Evolutionary conservation across 2,113 vertebrate species (phyloP), one percentile per base, ranked within the genome.

Genomic region (Sisor rabdophorus): DNA sequence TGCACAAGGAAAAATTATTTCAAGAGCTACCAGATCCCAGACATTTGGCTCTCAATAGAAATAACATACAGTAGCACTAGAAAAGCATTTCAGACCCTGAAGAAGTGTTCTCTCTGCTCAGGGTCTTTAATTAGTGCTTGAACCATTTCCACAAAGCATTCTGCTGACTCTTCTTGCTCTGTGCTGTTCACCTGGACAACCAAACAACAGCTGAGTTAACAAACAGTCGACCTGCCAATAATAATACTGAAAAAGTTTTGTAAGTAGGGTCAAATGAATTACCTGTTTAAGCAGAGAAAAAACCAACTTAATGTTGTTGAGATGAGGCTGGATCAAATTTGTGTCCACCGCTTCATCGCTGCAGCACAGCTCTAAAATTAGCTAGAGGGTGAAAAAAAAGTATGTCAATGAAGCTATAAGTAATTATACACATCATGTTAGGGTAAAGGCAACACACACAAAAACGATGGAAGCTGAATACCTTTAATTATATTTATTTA

Each of bases 341-440:
- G 60, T n/a, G 28, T 58, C 75, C 17, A 44, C 40, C 19, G 58
- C 19, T 13, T 76, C 40, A 12, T 60, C 61, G 10, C 73, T 71
- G 30, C 20, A 55, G 30, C 79, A 81, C 70, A 81, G 54, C 44
- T 81, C 79, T 26, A 81, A 40, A 73, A 81, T 72, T 15, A 81
- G 59, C 79, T 81, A 58, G 11, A 54, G n/a, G 32, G 32, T 15
- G 54, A 50, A 2, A 56, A 69, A 9, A 16, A 3, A 44, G 36
- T 20, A 0, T 1, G 8, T 70, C 67, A 64, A 64, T 36, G 20
- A 11, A 30, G 6, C 3, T 1, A 56, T n/a, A 59, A 59, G 58
- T 11, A 16, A 17, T 17, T 7, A n/a, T 7, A 36, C 32, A 36
- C 32, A 7, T 4, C 32, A 36, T 7, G 32, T 36, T 4, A 36